Base-by-base conservation (phyloP, 2,797 vertebrate species). In the Neosilurus mollespiculum region DNA sequence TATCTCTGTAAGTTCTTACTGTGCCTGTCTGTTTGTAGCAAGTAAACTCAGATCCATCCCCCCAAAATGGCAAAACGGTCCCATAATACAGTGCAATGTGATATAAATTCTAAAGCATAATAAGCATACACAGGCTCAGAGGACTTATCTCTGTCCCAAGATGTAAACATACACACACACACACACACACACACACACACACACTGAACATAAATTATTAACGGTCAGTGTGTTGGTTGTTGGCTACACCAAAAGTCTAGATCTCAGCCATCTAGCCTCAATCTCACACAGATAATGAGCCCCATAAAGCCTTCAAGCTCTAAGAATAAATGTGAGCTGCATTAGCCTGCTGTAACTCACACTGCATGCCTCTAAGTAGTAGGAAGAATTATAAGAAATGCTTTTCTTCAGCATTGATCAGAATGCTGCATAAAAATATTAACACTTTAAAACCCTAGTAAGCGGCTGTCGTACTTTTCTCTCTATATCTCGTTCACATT, bases 341-440 rank as follows among this genome's bases (percentile, higher is more conserved):
- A 96, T 96, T 95, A 96, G 90, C 95, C 94, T 92, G 93, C 95
- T 94, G 94, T 98, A 97, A 98, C 96, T 98, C 97, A 98, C 95
- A 96, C 62, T 14, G 65, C 93, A 95, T 96, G 94, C 94, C 95
- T 98, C 96, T 96, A 96, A 97, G 96, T 97, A 97, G 96, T 95
- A 95, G 94, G 95, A 97, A 97, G 96, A 98, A 97, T 98, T 96
- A 97, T 96, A 98, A 97, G 96, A 98, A 97, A 97, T 96, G 95
- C 94, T 96, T 96, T 97, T 96, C 95, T 93, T 94, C 94, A 94
- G 95, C 95, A 96, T 95, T 97, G 96, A 97, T 98, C 96, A 96
- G 96, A 96, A 92, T 93, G 93, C 94, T 92, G 95, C 88, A 93
- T 93, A 96, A 95, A 77, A 97, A 97, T 96, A 97, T 96, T 93